Base-by-base conservation (phyloP, 2,888 invertebrate genomes). In the Synanthedon myopaeformis region DNA sequence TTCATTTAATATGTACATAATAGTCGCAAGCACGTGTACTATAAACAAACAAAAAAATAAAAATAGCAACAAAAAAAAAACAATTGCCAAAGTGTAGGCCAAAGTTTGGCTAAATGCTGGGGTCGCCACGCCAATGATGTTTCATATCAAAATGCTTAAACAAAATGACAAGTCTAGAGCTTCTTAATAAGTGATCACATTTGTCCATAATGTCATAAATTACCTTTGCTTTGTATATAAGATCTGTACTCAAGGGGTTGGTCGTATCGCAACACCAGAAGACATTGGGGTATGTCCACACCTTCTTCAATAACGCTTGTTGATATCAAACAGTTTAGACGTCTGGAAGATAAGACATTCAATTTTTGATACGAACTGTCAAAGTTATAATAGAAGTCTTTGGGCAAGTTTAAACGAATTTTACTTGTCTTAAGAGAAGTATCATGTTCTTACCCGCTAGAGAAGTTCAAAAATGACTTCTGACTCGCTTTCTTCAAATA, bases 291-390 rank as follows among this genome's bases (percentile, higher is more conserved):
- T 35, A 97, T 90, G 76, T 97, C 96, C 8, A 97, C 90, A 0
- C 97, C 97, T 81, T 97, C 97, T 72, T 97, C 97, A 35, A 97
- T 83, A 0, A 97, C 94, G 70, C 92, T 93, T 0, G 97, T 88
- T 3, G 84, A 75, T 61, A 88, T 82, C 23, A 88, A 56, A 56
- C 79, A 82, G 59, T 88, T 88, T 6, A 88, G 64, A 28, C 84
- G 80, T 50, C 88, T 88, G 72, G 41, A 76, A 81, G 41, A n/a
- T 55, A 23, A n/a, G 6, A n/a, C 8, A 45, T 45, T 45, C 3
- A n/a, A 12, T 45, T 45, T 35, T 35, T 45, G 45, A 45, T 12
- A 13, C 10, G 2, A 35, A 35, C 35, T 35, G 8, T 14, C n/a
- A n/a, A 53, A 28, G 12, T 11, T 41, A 8, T 13, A 51, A 17